A percentile compares a stretch with the other conserved stretches of the same genome.
These are phyloP conservation scores for Poeciliopsis turrubarensis DNA, from an alignment of 2,113 vertebrate species.

Conservation along the genomic window DNA sequence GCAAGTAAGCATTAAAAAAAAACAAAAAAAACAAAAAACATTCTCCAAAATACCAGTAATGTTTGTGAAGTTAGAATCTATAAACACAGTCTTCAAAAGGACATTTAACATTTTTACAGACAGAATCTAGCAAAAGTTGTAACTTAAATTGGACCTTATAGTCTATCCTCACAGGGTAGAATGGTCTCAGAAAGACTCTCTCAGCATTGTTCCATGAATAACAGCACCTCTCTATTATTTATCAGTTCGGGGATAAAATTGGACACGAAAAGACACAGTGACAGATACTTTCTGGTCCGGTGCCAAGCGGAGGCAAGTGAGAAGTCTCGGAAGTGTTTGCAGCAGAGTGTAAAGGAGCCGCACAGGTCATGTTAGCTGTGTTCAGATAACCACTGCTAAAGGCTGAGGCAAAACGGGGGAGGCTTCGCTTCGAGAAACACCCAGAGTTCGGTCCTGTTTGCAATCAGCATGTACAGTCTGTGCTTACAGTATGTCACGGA, in stretches of 20 bases:
- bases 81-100: background rate
- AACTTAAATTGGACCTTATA: conserved; percentile 27
- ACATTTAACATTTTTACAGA: background rate
- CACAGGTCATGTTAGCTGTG: conserved; percentile 69
- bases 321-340: conserved; percentile 75
- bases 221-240: conserved; percentile 76
- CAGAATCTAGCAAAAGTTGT: background rate
- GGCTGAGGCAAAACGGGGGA: conserved; percentile 47
- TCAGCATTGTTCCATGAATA: conserved; percentile 70
- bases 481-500: background rate
- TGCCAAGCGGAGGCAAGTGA: conserved; percentile 73
- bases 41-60: too few species aligned
- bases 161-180: conserved; percentile 43
- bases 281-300: conserved; percentile 74
- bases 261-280: conserved; percentile 62
- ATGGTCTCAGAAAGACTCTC: conserved; percentile 49
- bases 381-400: conserved; percentile 73
- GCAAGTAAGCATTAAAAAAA: background rate
- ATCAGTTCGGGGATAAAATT: conserved; percentile 74
- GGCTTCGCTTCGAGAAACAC: conserved; percentile 32
- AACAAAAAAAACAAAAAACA: too few species aligned
- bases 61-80: background rate
- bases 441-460: conserved; percentile 31
- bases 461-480: conserved; percentile 1
- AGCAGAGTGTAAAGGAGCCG: conserved; percentile 66